Percentiles rank a stretch among this genome's conserved stretches.
These are phyloP conservation scores for Xestia c-nigrum DNA, from an alignment of 2,888 invertebrate genomes.

Conservation along the genomic window DNA sequence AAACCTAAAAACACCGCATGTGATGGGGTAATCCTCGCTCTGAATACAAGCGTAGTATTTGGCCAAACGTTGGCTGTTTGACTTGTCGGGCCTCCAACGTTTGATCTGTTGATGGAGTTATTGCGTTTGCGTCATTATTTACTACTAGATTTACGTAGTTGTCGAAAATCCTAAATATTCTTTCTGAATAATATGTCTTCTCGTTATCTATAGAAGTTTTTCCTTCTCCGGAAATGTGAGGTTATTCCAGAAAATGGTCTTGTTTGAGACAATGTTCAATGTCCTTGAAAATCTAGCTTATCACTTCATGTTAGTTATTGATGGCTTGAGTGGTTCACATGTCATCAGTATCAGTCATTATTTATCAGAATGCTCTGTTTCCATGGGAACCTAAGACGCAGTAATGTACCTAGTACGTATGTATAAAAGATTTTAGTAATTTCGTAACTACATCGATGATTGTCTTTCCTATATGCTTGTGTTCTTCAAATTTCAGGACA, in stretches of 20 bases:
- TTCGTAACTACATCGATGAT: not conserved
- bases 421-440: constrained; percentile 3
- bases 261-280: constrained; percentile 4
- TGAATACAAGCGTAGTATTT: constrained; percentile 35
- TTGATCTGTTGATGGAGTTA: constrained; percentile 32
- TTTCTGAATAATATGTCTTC: not conserved
- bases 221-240: constrained; percentile 2
- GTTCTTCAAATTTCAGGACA: not conserved
- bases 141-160: constrained; percentile 27
- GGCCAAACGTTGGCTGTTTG: constrained; percentile 36
- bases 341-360: constrained; percentile 49
- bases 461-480: not conserved
- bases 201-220: not conserved
- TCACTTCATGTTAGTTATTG: constrained; percentile 34
- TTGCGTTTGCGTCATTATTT: constrained; percentile 36
- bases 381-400: constrained; percentile 2
- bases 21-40: constrained; percentile 40
- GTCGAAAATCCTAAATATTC: constrained; percentile 14
- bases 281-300: constrained; percentile 31
- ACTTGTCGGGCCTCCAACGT: constrained; percentile 23
- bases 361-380: constrained; percentile 14
- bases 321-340: constrained; percentile 38
- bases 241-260: not conserved
- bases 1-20: constrained; percentile 32
- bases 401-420: not conserved